Conservation (phyloP, 2,797 vertebrate species). For the Syndactyla subalaris region DNA sequence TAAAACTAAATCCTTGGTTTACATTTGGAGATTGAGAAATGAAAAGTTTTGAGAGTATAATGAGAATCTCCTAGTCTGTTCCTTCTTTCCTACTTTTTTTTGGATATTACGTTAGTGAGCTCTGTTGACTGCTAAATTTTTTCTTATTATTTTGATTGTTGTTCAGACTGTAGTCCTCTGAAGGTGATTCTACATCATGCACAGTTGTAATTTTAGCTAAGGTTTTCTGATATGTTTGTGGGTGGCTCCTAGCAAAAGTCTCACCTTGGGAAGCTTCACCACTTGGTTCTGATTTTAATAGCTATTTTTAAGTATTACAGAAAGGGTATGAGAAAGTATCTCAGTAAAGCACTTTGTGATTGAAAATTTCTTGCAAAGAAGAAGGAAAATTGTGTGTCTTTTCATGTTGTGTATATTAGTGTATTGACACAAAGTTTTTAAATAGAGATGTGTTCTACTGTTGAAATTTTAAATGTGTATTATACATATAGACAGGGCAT, state of each 20-base stretch:
- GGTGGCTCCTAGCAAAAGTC: background rate
- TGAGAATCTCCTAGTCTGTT: background rate
- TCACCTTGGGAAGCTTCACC: background rate
- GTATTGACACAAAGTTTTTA: background rate
- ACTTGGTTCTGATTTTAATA: background rate
- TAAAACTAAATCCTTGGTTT: background rate
- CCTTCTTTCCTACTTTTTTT: background rate
- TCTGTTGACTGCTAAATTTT: background rate
- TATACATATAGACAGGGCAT: background rate
- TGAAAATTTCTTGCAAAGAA: background rate
- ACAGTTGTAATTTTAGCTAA: background rate
- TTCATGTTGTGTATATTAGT: background rate
- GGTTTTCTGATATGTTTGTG: background rate
- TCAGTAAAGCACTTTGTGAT: background rate
- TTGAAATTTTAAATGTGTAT: background rate
- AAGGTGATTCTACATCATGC: background rate
- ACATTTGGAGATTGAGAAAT: background rate
- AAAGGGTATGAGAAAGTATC: background rate
- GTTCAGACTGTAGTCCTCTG: background rate
- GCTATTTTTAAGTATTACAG: background rate
- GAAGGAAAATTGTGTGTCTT: background rate
- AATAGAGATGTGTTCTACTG: background rate
- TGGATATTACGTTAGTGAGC: background rate
- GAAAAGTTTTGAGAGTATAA: background rate
- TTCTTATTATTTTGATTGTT: background rate